Conservation (phyloP, 2,888 invertebrate genomes). For the Phrixothrix hirtus region DNA sequence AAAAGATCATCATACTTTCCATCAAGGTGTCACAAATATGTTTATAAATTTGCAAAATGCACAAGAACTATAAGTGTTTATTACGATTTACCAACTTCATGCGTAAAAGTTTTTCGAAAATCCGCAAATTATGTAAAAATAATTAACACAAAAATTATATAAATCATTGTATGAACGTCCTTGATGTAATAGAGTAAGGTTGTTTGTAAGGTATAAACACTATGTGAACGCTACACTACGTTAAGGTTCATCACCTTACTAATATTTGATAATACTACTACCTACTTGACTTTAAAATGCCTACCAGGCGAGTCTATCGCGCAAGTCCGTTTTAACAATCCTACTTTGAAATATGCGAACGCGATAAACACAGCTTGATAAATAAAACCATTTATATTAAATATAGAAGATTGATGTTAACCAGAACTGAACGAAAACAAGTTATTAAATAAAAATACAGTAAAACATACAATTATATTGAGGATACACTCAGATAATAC, state of each 20-base stretch:
- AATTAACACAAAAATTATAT: conserved; percentile 7
- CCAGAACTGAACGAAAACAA: too few relatives aligned
- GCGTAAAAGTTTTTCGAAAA: conserved; percentile 9
- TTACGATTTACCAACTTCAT: conserved; percentile 5
- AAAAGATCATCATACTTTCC: conserved; percentile 48
- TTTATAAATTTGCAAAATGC: conserved; percentile 47
- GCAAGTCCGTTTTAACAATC: neutral
- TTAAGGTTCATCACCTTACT: conserved; percentile 42
- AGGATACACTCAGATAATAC: too few relatives aligned
- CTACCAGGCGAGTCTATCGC: neutral
- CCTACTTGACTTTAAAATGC: neutral
- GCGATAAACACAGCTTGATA: too few relatives aligned
- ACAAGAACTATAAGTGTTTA: conserved; percentile 31
- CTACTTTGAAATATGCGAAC: too few relatives aligned
- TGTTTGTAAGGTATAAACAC: conserved; percentile 39
- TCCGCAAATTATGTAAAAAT: conserved; percentile 11
- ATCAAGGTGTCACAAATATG: conserved; percentile 50
- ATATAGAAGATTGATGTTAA: too few relatives aligned
- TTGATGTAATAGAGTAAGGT: conserved; percentile 38
- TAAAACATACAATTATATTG: too few relatives aligned
- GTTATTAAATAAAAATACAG: too few relatives aligned
- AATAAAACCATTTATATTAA: too few relatives aligned
- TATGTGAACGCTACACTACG: conserved; percentile 31
- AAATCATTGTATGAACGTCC: conserved; percentile 35
- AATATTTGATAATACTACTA: conserved; percentile 33